Percentiles rank a stretch among this genome's conserved stretches.
These are phyloP conservation scores for Tetrao urogallus DNA, from an alignment of 2,113 vertebrate species.

Conservation along the genomic window DNA sequence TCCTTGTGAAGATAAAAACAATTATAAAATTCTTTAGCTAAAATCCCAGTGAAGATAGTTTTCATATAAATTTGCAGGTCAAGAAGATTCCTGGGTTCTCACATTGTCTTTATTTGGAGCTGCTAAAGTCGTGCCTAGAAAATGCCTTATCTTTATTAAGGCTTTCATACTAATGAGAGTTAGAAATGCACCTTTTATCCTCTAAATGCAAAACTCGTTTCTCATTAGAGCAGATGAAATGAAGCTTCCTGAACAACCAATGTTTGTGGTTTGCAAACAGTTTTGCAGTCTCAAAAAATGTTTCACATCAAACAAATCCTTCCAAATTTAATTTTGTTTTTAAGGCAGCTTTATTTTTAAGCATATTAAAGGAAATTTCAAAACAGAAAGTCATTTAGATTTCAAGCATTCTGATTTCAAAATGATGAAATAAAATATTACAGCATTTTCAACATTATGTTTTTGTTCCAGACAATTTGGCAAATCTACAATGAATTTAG, in stretches of 20 bases:
- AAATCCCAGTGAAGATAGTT: background rate
- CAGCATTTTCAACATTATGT: constrained; percentile 31
- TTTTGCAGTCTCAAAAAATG: background rate
- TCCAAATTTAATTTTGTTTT: background rate
- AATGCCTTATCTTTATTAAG: background rate
- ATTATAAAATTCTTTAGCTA: background rate
- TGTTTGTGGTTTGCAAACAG: background rate
- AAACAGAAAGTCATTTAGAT: constrained; percentile 21
- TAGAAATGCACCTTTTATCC: background rate
- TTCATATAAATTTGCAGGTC: background rate
- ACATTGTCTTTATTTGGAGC: background rate
- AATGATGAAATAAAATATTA: constrained; percentile 54
- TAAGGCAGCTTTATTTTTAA: constrained; percentile 13
- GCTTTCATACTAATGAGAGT: background rate
- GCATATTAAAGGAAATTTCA: constrained; percentile 25
- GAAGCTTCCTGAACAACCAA: background rate
- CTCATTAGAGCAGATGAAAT: constrained; percentile 9
- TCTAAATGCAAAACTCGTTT: background rate
- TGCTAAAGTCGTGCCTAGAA: background rate
- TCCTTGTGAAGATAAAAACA: background rate
- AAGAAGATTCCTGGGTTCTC: background rate
- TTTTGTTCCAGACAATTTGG: constrained; percentile 58
- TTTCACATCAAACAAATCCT: background rate
- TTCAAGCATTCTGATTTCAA: constrained; percentile 23
- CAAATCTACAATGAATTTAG: constrained; percentile 49